Conservation (phyloP, 2,888 invertebrate genomes). For the Byasa hedistus region DNA sequence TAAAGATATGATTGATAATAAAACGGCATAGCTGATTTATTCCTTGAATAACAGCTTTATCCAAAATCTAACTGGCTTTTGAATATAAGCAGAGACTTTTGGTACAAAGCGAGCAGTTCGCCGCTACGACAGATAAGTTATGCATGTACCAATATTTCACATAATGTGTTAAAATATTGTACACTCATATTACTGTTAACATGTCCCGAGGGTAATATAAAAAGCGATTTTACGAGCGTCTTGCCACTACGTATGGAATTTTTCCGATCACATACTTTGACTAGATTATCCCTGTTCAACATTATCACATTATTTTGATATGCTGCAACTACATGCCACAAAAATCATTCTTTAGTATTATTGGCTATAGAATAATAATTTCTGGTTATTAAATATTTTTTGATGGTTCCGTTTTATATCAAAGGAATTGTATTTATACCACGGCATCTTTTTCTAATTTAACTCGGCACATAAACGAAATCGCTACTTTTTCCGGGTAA, state of each 20-base stretch:
- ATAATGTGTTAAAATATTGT: neutral
- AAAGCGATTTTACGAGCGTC: neutral
- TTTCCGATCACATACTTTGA: constrained; percentile 6
- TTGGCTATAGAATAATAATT: neutral
- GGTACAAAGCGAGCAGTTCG: too few species aligned
- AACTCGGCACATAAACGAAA: neutral
- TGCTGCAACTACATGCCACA: neutral
- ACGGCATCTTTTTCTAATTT: neutral
- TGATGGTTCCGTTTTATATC: too few species aligned
- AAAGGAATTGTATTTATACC: neutral
- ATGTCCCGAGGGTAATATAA: neutral
- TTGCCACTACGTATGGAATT: neutral
- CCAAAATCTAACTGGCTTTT: too few species aligned
- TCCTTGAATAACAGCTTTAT: too few species aligned
- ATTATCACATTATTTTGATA: constrained; percentile 3
- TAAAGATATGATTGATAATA: too few species aligned
- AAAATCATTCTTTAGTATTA: neutral
- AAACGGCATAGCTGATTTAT: too few species aligned
- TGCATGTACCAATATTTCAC: neutral
- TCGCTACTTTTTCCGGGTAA: neutral
- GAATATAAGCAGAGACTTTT: too few species aligned
- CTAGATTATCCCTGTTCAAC: constrained; percentile 3
- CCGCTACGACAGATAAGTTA: neutral
- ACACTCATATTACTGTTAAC: neutral
- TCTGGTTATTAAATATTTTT: too few species aligned